phyloP scores from a whole-genome alignment of 2,888 invertebrate genomes.

The Drosophila niveifrons region DNA sequence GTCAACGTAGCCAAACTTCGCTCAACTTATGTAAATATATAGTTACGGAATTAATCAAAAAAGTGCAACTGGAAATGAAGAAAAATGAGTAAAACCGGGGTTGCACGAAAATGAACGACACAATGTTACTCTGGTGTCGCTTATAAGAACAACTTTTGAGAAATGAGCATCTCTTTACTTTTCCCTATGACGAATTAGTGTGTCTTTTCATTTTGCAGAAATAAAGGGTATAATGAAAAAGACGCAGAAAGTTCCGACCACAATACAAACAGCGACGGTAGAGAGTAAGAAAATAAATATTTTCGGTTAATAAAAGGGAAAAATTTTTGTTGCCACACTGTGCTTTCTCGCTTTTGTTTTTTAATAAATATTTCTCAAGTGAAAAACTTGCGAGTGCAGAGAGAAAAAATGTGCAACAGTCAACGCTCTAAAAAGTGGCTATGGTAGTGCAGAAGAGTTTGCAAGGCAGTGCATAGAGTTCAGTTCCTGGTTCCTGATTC shows the following conservation, averaged over 20 bases:
- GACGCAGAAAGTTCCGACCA: slow-evolving; percentile 3
- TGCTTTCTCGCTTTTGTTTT: slow-evolving; percentile 37
- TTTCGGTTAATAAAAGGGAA: slow-evolving; percentile 68
- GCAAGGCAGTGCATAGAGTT: slow-evolving; percentile 13
- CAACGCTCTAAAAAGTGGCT: slow-evolving; percentile 70
- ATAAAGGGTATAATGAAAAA: slow-evolving; percentile 1
- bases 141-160: not conserved
- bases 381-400: slow-evolving; percentile 55
- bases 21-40: slow-evolving; percentile 70
- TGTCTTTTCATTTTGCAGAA: not conserved
- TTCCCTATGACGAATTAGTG: not conserved
- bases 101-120: not conserved
- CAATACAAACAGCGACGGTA: slow-evolving; percentile 24
- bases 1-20: slow-evolving; percentile 53
- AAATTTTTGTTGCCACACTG: slow-evolving; percentile 33
- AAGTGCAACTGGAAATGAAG: slow-evolving; percentile 50
- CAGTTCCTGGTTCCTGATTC: not conserved
- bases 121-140: not conserved
- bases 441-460: slow-evolving; percentile 60
- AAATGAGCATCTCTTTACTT: not conserved
- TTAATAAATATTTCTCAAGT: slow-evolving; percentile 70
- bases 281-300: slow-evolving; percentile 61
- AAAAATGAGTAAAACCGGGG: not conserved
- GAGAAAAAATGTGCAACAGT: slow-evolving; percentile 64
- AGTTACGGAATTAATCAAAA: slow-evolving; percentile 72